Evolutionary conservation across 2,113 vertebrate species (phyloP).

Genomic region (Cyrtonyx montezumae): DNA sequence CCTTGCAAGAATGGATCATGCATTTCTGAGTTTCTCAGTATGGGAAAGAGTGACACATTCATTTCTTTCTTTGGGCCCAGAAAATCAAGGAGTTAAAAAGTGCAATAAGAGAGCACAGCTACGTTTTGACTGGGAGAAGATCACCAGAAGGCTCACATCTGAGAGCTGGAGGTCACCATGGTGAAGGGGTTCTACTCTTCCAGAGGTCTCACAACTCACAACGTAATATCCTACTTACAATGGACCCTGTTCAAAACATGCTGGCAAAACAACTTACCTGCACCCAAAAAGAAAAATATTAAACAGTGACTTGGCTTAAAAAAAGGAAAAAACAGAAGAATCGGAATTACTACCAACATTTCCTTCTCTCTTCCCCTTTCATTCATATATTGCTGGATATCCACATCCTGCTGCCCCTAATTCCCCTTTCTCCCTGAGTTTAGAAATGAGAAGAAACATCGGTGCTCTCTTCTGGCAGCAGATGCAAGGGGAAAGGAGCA

Average conservation of each 20-base stretch:
- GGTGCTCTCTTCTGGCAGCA: background rate
- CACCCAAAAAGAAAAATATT: slow-evolving; percentile 23
- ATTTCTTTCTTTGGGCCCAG: background rate
- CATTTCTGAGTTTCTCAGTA: background rate
- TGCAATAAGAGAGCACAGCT: background rate
- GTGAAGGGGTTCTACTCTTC: background rate
- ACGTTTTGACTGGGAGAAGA: background rate
- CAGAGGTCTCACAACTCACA: background rate
- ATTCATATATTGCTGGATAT: background rate
- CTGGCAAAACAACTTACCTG: slow-evolving; percentile 43
- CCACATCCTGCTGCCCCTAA: background rate
- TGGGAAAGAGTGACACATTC: background rate
- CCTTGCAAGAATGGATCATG: background rate
- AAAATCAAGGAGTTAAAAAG: background rate
- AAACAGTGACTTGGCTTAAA: slow-evolving; percentile 46
- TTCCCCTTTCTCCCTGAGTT: background rate
- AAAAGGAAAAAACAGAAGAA: slow-evolving; percentile 44
- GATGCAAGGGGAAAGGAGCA: background rate
- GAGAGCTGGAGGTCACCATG: background rate
- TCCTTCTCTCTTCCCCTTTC: background rate
- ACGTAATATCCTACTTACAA: background rate
- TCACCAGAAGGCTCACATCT: background rate
- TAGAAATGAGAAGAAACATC: background rate
- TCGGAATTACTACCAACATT: slow-evolving; percentile 3
- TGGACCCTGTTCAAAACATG: slow-evolving; percentile 27